These are phyloP conservation scores for Poeciliopsis occidentalis DNA, from an alignment of 2,113 vertebrate genomes.

Conservation along the genomic window DNA sequence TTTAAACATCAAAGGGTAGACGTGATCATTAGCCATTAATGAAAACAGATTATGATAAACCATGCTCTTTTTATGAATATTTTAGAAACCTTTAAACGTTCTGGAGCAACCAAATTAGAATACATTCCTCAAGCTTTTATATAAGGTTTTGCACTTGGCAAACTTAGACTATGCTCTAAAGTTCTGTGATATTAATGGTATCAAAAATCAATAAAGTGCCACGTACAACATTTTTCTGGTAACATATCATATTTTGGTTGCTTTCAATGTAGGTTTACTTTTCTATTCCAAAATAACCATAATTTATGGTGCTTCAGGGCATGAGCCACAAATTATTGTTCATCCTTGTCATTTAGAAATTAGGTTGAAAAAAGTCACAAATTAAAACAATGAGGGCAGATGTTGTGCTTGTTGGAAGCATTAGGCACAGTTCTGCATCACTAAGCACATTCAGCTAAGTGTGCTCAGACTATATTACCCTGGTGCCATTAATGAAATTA, in stretches of 20 bases:
- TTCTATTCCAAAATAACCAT: constrained; percentile 2
- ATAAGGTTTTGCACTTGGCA: constrained; percentile 6
- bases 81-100: not conserved
- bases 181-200: constrained; percentile 41
- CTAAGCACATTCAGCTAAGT: constrained; percentile 20
- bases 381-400: not conserved
- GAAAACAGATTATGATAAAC: too few species aligned
- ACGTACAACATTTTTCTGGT: not conserved
- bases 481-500: constrained; percentile 13
- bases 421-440: not conserved
- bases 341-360: constrained; percentile 13
- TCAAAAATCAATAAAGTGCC: constrained; percentile 44
- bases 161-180: constrained; percentile 26
- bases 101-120: not conserved
- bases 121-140: not conserved
- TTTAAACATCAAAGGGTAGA: too few species aligned
- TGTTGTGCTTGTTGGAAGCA: not conserved
- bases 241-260: not conserved
- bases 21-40: too few species aligned
- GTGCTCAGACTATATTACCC: constrained; percentile 16
- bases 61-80: not conserved
- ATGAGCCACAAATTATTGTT: constrained; percentile 16
- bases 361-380: not conserved
- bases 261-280: constrained; percentile 9
- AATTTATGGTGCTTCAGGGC: constrained; percentile 1